Evolutionary conservation across 1,140 invertebrate genomes (phyloP), one percentile per base, ranked within the genome.

Genomic region (Trachymyrmex septentrionalis): DNA sequence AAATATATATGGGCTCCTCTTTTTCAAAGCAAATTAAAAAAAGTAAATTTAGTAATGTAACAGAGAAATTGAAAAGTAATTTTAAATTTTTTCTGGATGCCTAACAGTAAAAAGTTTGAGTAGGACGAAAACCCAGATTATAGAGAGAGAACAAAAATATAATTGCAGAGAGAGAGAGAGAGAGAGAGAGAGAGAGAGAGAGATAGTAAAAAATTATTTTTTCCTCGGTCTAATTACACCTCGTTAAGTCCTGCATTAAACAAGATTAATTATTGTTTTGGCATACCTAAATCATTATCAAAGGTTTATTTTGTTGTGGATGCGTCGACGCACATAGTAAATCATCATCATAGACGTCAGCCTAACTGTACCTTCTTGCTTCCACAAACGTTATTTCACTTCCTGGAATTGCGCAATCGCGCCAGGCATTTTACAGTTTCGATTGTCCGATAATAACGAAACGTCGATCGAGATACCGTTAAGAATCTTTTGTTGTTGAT

Each of bases 341-440:
- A 57, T 77, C 75, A 38, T 76, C 30, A 30, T 76, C 30, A 50
- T 4, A 24, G 57, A 34, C 55, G 19, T 48, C 57, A 61, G 12
- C 7, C 34, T 77, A 63, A 77, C 75, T 63, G 75, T 77, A 77
- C 48, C 16, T 63, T 24, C 14, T 53, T 48, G 27, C 21, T 27
- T 44, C 16, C 19, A 63, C 10, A 34, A 77, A 19, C 21, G 75
- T 77, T 34, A 63, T 27, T 63, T 9, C 38, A n/a, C 59, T 77
- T 34, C 57, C 21, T 21, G 21, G 57, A 38, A 27, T 77, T 63
- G 59, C 21, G 75, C 57, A 63, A 77, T 77, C 75, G 57, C 21
- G 21, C 34, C 57, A 61, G 73, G n/a, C 34, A 3, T 76, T 77
- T 77, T 77, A 77, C 75, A 63, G 75, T 61, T 77, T 48, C 57